These are phyloP conservation scores for Caerostris extrusa DNA, from an alignment of 1,140 invertebrate genomes.

Conservation along the genomic window DNA sequence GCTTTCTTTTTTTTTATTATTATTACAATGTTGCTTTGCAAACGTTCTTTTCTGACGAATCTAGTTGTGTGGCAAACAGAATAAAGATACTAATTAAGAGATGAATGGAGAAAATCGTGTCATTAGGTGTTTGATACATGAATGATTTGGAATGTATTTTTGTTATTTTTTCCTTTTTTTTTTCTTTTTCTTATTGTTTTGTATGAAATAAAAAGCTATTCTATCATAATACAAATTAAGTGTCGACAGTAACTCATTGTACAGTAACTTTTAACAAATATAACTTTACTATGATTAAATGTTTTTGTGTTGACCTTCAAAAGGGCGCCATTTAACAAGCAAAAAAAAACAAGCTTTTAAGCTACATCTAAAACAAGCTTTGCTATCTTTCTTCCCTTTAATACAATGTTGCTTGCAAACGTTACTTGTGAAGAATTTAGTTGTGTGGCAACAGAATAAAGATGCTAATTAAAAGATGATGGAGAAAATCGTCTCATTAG, in stretches of 20 bases:
- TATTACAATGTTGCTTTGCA: conserved; percentile 27
- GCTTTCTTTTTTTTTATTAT: background rate
- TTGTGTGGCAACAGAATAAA: background rate
- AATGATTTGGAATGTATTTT: background rate
- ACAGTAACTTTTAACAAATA: too few species aligned
- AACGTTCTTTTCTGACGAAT: background rate
- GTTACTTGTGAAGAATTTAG: background rate
- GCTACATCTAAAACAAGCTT: too few species aligned
- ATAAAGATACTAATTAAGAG: background rate
- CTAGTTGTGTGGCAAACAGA: background rate
- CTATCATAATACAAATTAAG: too few species aligned
- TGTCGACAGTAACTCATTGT: too few species aligned
- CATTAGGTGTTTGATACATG: conserved; percentile 25
- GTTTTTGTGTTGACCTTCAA: too few species aligned
- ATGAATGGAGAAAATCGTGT: background rate
- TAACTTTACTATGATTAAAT: too few species aligned
- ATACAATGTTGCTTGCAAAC: conserved; percentile 38
- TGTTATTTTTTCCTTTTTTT: too few species aligned
- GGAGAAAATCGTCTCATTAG: background rate
- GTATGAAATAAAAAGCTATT: too few species aligned
- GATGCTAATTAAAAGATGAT: conserved; percentile 1
- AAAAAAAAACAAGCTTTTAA: too few species aligned
- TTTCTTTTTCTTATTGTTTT: too few species aligned
- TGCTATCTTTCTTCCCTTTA: background rate
- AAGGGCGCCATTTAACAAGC: too few species aligned